A percentile compares a stretch with the other conserved stretches of the same genome.
Evolutionary conservation across 2,113 vertebrate genomes (phyloP).

Genomic region (Osmerus mordax): DNA sequence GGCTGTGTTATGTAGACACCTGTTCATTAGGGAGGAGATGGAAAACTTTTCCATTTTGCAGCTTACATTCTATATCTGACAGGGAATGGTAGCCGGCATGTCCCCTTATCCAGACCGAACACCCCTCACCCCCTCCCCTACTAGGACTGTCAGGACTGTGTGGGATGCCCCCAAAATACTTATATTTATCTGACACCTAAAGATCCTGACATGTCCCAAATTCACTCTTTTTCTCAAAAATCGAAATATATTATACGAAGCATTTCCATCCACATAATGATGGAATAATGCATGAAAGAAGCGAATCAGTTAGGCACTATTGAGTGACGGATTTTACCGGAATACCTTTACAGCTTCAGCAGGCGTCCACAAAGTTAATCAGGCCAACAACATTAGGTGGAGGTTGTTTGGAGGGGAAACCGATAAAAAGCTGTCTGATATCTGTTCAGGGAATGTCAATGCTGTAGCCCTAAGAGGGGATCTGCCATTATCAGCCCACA

Average conservation of each 20-base stretch:
- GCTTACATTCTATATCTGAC: neutral
- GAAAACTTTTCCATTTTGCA: conserved; percentile 55
- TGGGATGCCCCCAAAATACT: too few species aligned
- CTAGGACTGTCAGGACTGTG: too few species aligned
- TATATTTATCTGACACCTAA: too few species aligned
- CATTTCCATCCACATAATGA: neutral
- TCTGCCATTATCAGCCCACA: conserved; percentile 74
- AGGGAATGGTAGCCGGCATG: too few species aligned
- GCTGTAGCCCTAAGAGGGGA: conserved; percentile 69
- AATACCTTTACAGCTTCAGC: conserved; percentile 66
- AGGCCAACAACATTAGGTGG: conserved; percentile 65
- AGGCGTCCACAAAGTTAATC: conserved; percentile 69
- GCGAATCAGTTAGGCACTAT: conserved; percentile 41
- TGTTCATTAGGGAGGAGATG: conserved; percentile 68
- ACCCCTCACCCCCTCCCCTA: too few species aligned
- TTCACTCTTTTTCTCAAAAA: neutral
- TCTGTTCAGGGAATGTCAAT: conserved; percentile 74
- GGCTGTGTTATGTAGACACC: conserved; percentile 76
- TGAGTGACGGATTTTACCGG: conserved; percentile 67
- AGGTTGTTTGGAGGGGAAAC: conserved; percentile 65
- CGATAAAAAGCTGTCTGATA: conserved; percentile 70
- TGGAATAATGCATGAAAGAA: conserved; percentile 1
- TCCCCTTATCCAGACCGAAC: too few species aligned
- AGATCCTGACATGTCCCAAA: neutral
- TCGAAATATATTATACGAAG: neutral